A percentile compares a stretch with the other conserved stretches of the same genome.
Evolutionary conservation across 2,797 vertebrate species (phyloP).

Genomic region (Scolopax rusticola): DNA sequence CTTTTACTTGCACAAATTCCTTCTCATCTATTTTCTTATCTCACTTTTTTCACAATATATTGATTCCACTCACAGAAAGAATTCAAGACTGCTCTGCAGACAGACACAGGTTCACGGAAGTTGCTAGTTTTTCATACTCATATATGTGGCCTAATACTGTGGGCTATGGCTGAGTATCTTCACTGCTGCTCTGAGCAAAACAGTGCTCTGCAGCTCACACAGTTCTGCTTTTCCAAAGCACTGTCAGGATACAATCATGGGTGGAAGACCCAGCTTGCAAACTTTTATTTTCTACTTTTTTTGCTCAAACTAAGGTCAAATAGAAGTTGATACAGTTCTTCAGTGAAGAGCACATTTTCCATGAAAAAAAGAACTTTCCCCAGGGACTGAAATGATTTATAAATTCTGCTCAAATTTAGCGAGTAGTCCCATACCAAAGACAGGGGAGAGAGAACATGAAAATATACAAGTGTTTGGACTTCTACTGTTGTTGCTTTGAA

Average conservation of each 20-base stretch:
- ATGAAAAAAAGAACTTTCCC: not conserved
- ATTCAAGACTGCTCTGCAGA: not conserved
- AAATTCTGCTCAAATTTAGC: not conserved
- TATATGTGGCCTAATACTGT: not conserved
- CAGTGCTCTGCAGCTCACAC: not conserved
- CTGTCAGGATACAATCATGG: not conserved
- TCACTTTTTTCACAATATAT: not conserved
- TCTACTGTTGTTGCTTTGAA: not conserved
- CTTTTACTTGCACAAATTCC: not conserved
- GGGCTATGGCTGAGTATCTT: not conserved
- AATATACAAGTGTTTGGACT: not conserved
- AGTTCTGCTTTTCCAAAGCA: not conserved
- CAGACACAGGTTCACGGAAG: not conserved
- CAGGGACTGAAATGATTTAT: not conserved
- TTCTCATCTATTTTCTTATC: not conserved
- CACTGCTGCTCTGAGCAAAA: not conserved
- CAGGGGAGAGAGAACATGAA: not conserved
- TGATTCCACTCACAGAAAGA: not conserved
- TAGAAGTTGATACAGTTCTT: not conserved
- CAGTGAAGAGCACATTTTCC: not conserved
- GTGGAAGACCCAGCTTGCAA: not conserved
- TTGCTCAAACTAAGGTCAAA: not conserved
- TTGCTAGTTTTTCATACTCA: not conserved
- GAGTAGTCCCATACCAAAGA: not conserved
- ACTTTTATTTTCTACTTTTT: not conserved